Base-by-base conservation (phyloP, 92 coral and sea anemone genomes). In the Porites evermanni region DNA sequence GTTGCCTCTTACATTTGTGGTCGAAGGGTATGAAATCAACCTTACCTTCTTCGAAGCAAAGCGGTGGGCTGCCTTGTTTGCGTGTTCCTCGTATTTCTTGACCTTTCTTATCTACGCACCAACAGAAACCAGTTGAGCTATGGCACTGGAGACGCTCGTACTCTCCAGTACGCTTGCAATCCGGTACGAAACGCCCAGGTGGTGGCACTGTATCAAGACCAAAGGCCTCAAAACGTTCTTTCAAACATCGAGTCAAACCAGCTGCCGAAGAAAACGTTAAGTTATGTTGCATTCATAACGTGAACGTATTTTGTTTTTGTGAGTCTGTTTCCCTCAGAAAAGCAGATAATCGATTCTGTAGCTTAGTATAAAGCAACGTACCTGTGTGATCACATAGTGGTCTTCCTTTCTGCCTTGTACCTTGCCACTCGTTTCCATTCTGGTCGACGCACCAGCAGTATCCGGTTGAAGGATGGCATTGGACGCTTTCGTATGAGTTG, bases 361-460 rank as follows among this genome's bases (percentile, higher is more conserved):
- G 5, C 77, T 18, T 10, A 7, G 6, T 1, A 21, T 38, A 9
- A 19, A 12, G 51, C 13, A 59, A 8, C 75, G 60, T 81, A 94
- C 98, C 95, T 7, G 88, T 77, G 69, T 89, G 77, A 70, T 88
- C 91, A 77, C 98, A 94, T 0, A 87, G 85, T 12, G 95, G 98
- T 70, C 89, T 79, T 72, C 98, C 98, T 53, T 84, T 90, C 82
- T 87, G 86, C 67, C 96, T 90, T 70, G 99, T 93, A 38, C 97
- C 92, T 60, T 79, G 88, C 95, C 95, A 83, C 81, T 95, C 98
- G 51, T 81, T 78, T 16, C 97, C 97, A 47, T 86, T 75, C 86
- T 87, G 90, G 56, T 87, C 94, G 23, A 93, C 93, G 74, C 99
- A 97, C 99, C 99, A 97, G 77, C 99, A 97, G 89, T 89, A 94